phyloP scores from a whole-genome alignment of 2,888 invertebrate species.

The Aphrophora alni region DNA sequence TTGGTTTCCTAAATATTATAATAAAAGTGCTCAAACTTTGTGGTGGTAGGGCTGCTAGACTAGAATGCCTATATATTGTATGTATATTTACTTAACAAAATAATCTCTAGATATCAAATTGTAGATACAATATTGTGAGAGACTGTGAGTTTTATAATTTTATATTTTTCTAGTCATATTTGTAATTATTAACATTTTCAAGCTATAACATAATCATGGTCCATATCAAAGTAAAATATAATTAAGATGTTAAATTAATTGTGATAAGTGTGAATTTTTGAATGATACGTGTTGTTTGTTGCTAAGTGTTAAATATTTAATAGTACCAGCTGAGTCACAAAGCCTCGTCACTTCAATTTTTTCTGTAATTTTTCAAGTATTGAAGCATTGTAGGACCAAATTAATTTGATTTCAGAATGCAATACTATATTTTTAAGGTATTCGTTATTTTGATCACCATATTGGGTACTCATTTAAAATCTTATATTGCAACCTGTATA shows the following conservation, averaged over 20 bases:
- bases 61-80: neutral
- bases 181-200: neutral
- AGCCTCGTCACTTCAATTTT: neutral
- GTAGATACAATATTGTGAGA: neutral
- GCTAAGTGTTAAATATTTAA: neutral
- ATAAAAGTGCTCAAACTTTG: neutral
- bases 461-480: too few species aligned
- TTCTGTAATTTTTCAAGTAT: too few species aligned
- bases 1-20: neutral
- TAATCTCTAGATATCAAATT: neutral
- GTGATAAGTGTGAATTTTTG: neutral
- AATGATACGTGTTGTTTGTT: neutral
- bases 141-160: slow-evolving; percentile 7
- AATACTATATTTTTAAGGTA: too few species aligned
- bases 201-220: neutral
- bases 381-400: too few species aligned
- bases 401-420: too few species aligned
- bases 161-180: slow-evolving; percentile 9
- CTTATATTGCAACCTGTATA: too few species aligned
- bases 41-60: neutral
- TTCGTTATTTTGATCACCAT: too few species aligned
- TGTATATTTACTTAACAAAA: neutral
- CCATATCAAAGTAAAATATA: neutral
- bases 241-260: neutral
- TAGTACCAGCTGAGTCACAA: neutral